Conservation (phyloP, 2,888 invertebrate genomes). For the Dicyrtomina minuta region DNA sequence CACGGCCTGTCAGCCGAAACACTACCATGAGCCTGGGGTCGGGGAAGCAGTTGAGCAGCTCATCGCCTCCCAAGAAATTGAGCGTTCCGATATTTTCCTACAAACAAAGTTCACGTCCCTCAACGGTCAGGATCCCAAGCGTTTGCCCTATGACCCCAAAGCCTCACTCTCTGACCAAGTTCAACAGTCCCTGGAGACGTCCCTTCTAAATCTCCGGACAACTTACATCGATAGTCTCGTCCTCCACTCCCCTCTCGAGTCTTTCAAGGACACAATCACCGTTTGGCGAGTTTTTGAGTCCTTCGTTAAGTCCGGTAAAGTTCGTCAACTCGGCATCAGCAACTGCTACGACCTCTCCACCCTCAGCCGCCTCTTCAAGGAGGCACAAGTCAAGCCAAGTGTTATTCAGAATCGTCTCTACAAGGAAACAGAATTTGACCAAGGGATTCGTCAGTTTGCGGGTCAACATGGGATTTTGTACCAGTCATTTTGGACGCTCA, state of each 20-base stretch:
- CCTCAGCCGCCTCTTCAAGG: conserved; percentile 28
- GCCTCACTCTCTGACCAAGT: conserved; percentile 43
- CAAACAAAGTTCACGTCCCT: conserved; percentile 52
- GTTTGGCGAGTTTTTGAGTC: conserved; percentile 50
- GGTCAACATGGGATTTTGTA: conserved; percentile 27
- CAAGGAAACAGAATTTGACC: conserved; percentile 28
- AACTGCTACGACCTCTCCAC: conserved; percentile 34
- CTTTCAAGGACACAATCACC: conserved; percentile 43
- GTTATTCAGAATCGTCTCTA: conserved; percentile 36
- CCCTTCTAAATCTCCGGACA: conserved; percentile 45
- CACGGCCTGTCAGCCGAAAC: conserved; percentile 52
- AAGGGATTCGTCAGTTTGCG: conserved; percentile 30
- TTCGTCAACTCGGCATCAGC: conserved; percentile 35
- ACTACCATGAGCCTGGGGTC: conserved; percentile 48
- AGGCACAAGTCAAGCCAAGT: conserved; percentile 35
- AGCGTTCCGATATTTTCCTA: conserved; percentile 36
- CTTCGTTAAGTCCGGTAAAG: conserved; percentile 43
- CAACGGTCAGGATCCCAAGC: conserved; percentile 49
- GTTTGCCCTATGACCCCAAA: conserved; percentile 47
- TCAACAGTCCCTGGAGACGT: conserved; percentile 42
- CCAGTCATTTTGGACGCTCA: conserved; percentile 41
- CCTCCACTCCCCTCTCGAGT: conserved; percentile 49
- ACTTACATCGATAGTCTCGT: conserved; percentile 51
- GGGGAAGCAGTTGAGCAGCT: conserved; percentile 33
- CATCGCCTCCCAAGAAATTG: conserved; percentile 15